phyloP scores from a whole-genome alignment of 2,888 invertebrate genomes.

The Trissolcus japonicus region DNA sequence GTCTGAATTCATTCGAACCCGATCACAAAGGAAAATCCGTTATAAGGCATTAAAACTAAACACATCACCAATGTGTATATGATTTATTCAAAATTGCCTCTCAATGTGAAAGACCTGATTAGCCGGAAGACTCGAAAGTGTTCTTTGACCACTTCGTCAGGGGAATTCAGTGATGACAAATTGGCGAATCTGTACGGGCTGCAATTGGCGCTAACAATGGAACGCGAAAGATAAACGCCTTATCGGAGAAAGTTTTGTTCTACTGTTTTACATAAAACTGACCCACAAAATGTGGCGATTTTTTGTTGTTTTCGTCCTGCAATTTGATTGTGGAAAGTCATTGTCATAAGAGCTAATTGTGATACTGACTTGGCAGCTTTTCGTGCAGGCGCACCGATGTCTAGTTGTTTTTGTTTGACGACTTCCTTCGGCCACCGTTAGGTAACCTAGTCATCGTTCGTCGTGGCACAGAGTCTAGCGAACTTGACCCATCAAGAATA shows the following conservation, averaged over 20 bases:
- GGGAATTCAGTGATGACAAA: too few species aligned
- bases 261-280: conserved; percentile 23
- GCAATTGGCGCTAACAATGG: background rate
- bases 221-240: conserved; percentile 14
- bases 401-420: conserved; percentile 43
- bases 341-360: conserved; percentile 43
- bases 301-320: background rate
- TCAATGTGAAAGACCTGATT: too few species aligned
- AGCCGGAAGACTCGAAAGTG: too few species aligned
- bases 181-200: too few species aligned
- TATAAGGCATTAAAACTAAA: too few species aligned
- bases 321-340: conserved; percentile 36
- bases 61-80: too few species aligned
- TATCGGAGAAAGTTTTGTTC: conserved; percentile 38
- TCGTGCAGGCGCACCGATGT: conserved; percentile 2
- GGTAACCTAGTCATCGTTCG: conserved; percentile 52
- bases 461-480: conserved; percentile 40
- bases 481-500: conserved; percentile 60
- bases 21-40: too few species aligned
- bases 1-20: too few species aligned
- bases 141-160: too few species aligned
- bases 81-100: too few species aligned
- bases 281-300: conserved; percentile 27
- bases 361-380: conserved; percentile 25
- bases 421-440: conserved; percentile 54